Percentiles rank a stretch among this genome's conserved stretches.
These are phyloP conservation scores for Spodoptera littoralis DNA, from an alignment of 2,888 invertebrate genomes.

Conservation along the genomic window DNA sequence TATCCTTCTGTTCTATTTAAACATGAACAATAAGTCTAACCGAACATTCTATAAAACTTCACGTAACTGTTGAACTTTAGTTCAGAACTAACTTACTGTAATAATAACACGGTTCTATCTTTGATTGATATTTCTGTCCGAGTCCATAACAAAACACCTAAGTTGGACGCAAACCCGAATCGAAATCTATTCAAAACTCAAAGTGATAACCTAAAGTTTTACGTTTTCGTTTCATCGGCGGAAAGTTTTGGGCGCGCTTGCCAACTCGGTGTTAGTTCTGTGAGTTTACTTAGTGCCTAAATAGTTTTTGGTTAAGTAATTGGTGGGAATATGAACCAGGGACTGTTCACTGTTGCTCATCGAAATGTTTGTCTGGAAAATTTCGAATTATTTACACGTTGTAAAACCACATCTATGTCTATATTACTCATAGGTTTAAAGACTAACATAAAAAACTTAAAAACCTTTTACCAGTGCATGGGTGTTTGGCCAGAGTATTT, in stretches of 20 bases:
- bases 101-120: conserved; percentile 55
- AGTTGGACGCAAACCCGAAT: conserved; percentile 52
- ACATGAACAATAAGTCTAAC: conserved; percentile 24
- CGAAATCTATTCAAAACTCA: conserved; percentile 55
- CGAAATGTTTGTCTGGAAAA: conserved; percentile 14
- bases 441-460: background rate
- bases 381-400: no score
- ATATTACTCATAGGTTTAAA: background rate
- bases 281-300: conserved; percentile 50
- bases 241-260: conserved; percentile 54
- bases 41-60: conserved; percentile 33
- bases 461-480: background rate
- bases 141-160: conserved; percentile 58
- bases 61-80: conserved; percentile 24
- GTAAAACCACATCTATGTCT: no score
- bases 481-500: background rate
- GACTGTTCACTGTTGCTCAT: conserved; percentile 19
- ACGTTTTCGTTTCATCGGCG: conserved; percentile 58
- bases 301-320: conserved; percentile 57
- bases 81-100: conserved; percentile 26
- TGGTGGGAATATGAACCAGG: conserved; percentile 46
- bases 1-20: conserved; percentile 11
- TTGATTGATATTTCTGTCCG: conserved; percentile 56
- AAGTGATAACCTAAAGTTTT: conserved; percentile 58
- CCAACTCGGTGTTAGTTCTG: conserved; percentile 54